These are phyloP conservation scores for Lithophane semibrunnea DNA, from an alignment of 2,888 invertebrate genomes.

Conservation along the genomic window DNA sequence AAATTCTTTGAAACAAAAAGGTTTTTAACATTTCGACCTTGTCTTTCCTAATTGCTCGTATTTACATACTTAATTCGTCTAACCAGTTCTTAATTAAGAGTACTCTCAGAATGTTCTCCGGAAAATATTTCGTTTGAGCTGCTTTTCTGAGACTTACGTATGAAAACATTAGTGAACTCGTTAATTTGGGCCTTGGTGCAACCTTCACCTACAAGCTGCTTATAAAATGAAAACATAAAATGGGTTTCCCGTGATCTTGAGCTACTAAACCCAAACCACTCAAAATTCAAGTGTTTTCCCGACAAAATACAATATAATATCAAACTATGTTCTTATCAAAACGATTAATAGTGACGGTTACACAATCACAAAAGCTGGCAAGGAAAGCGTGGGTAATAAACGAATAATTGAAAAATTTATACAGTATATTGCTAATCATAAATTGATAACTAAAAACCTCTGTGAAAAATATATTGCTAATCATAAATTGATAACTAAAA, in stretches of 20 bases:
- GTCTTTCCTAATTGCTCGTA: slow-evolving; percentile 30
- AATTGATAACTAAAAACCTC: not conserved
- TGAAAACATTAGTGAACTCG: slow-evolving; percentile 34
- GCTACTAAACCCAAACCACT: slow-evolving; percentile 23
- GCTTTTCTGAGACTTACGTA: slow-evolving; percentile 10
- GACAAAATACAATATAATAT: slow-evolving; percentile 14
- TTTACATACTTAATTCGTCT: slow-evolving; percentile 33
- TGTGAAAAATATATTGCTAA: slow-evolving; percentile 8
- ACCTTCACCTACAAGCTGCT: slow-evolving; percentile 44
- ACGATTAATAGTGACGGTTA: slow-evolving; percentile 20
- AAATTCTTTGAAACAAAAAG: slow-evolving; percentile 5
- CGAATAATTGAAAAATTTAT: not conserved
- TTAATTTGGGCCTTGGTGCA: slow-evolving; percentile 29
- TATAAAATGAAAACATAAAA: slow-evolving; percentile 28
- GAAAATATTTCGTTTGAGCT: slow-evolving; percentile 15
- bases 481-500: slow-evolving; percentile 6
- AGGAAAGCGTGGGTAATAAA: slow-evolving; percentile 7
- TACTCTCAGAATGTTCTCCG: slow-evolving; percentile 12
- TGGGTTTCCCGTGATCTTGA: slow-evolving; percentile 45
- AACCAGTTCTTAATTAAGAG: slow-evolving; percentile 38
- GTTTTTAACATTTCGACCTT: slow-evolving; percentile 36
- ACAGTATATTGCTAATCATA: slow-evolving; percentile 3
- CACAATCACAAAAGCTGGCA: slow-evolving; percentile 4
- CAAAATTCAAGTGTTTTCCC: slow-evolving; percentile 9
- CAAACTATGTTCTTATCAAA: slow-evolving; percentile 9